A percentile compares a stretch with the other conserved stretches of the same genome.
Conservation (phyloP, 2,888 invertebrate species). For the Tetropium fuscum region DNA sequence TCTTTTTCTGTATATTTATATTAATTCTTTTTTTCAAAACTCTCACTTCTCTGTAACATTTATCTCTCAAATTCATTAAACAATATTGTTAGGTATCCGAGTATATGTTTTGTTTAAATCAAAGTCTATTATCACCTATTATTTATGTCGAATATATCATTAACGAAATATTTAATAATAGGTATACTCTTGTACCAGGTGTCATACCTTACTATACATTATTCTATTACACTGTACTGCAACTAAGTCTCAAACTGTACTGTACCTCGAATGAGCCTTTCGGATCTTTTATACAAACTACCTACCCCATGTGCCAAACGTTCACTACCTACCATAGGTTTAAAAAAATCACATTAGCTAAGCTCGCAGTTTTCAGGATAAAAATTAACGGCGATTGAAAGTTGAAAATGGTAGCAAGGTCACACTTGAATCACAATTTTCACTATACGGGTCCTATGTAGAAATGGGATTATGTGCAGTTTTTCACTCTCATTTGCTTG, state of each 20-base stretch:
- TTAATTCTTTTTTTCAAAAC: no score
- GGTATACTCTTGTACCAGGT: slow-evolving; percentile 9
- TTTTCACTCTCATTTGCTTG: slow-evolving; percentile 28
- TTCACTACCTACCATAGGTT: slow-evolving; percentile 48
- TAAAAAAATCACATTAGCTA: slow-evolving; percentile 39
- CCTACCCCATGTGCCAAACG: slow-evolving; percentile 45
- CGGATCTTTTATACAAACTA: slow-evolving; percentile 54
- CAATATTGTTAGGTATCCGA: no score
- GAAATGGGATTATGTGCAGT: slow-evolving; percentile 15
- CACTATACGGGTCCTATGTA: slow-evolving; percentile 23
- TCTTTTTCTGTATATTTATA: no score
- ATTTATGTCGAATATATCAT: no score
- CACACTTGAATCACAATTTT: slow-evolving; percentile 37
- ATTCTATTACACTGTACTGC: slow-evolving; percentile 46
- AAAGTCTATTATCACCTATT: no score
- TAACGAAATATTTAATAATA: no score
- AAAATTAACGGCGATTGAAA: slow-evolving; percentile 44
- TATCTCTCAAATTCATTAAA: no score
- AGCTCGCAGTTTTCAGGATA: slow-evolving; percentile 39
- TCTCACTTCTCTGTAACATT: no score
- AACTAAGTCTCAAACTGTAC: slow-evolving; percentile 50
- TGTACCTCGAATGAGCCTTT: slow-evolving; percentile 42
- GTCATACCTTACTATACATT: slow-evolving; percentile 56
- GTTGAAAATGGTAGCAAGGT: slow-evolving; percentile 53
- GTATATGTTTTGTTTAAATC: no score